Base-by-base conservation (phyloP, 2,113 vertebrate genomes). In the Pantherophis guttatus region DNA sequence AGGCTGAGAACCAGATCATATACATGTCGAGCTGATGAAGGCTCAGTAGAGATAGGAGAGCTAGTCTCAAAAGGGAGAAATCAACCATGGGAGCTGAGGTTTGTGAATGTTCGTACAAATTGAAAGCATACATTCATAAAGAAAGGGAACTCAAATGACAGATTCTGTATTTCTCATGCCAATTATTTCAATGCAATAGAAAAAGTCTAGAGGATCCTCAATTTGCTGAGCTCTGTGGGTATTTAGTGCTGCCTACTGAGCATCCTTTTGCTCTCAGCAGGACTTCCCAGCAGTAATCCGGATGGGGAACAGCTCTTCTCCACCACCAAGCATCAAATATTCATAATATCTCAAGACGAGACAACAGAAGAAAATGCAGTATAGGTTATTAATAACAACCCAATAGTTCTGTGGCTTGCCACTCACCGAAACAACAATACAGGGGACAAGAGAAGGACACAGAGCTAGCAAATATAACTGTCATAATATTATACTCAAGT, bases 321-420 rank as follows among this genome's bases (percentile, higher is more conserved):
- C 62, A 87, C 12, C 91, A 94, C 91, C 93, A 13, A 54, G 65
- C 54, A 94, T 26, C 57, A 94, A 93, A 24, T 94, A 95, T 55
- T 88, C 62, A 86, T 26, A 85, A 8, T 21, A 21, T 87, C 70
- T 86, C 86, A 52, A 62, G 87, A 91, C 55, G 75, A 87, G 92
- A 87, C 89, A 48, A 86, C 92, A 91, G 26, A 17, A 90, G 90
- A 54, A 95, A 53, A 86, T 91, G 88, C 48, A 92, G 0, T 17
- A 0, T 15, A 17, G 91, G 94, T 91, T 96, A 96, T 95, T 96
- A 96, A 93, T 3, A 95, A 92, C 88, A 94, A 54, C 29, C 29
- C 0, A 3, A 15, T 92, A 89, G 89, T 87, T 7, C 21, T 7
- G 58, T 29, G 87, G 26, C 53, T 91, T 44, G 70, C 89, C 0